phyloP scores from a whole-genome alignment of 2,113 vertebrate species.

The Callaeas wilsoni region DNA sequence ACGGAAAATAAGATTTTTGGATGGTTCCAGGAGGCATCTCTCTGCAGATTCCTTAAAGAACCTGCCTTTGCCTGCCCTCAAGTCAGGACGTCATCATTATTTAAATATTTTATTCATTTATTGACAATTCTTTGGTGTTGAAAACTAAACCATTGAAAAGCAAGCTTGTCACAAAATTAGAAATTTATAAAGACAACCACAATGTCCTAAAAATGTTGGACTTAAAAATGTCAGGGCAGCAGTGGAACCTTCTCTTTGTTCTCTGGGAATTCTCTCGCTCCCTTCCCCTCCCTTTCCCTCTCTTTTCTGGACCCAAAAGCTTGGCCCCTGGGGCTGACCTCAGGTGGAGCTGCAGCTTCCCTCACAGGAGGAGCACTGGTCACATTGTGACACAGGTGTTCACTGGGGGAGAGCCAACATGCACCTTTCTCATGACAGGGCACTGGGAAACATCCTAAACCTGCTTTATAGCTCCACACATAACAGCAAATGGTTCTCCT shows the following conservation, averaged over 20 bases:
- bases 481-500: background rate
- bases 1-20: background rate
- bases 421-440: background rate
- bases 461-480: background rate
- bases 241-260: background rate
- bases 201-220: background rate
- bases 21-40: background rate
- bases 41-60: background rate
- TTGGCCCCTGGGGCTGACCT: background rate
- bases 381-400: fast-evolving
- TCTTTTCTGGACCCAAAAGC: background rate
- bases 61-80: background rate
- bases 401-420: background rate
- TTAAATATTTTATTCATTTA: background rate
- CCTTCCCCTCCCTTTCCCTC: background rate
- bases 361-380: background rate
- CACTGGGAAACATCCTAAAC: background rate
- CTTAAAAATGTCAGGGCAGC: background rate
- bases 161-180: background rate
- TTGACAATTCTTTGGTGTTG: background rate
- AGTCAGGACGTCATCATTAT: background rate
- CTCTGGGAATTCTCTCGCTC: background rate
- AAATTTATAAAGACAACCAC: background rate
- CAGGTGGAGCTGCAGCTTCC: background rate
- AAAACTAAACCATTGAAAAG: background rate